Evolutionary conservation across 1,140 invertebrate species (phyloP).

Genomic region (Tribolium madens): DNA sequence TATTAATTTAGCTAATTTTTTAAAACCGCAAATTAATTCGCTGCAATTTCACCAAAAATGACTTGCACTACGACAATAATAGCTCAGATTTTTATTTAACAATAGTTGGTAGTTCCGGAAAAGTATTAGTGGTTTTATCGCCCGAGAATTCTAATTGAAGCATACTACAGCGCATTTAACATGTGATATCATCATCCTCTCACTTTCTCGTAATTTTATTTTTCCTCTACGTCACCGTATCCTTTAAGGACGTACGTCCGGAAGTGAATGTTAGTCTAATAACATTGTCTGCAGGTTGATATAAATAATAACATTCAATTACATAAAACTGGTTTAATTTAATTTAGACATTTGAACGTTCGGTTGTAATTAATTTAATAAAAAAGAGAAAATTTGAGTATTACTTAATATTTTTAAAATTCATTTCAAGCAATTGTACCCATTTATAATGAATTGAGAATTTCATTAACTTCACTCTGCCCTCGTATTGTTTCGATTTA

Average conservation of each 20-base stretch:
- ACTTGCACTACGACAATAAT: not conserved
- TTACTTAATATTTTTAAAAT: constrained; percentile 18
- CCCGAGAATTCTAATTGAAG: constrained; percentile 4
- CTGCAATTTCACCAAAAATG: not conserved
- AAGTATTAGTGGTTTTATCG: not conserved
- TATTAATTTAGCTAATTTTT: not conserved
- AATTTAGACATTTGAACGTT: no score
- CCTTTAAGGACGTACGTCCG: constrained; percentile 32
- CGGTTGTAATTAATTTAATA: not conserved
- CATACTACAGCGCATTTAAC: constrained; percentile 13
- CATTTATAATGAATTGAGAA: not conserved
- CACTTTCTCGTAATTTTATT: constrained; percentile 29
- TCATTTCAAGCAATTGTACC: constrained; percentile 2
- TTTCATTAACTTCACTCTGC: not conserved
- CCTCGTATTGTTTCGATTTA: not conserved
- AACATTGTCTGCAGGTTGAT: constrained; percentile 1
- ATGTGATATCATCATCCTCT: constrained; percentile 42
- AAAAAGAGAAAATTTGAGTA: constrained; percentile 21
- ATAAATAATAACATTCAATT: constrained; percentile 25
- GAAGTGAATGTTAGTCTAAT: constrained; percentile 34
- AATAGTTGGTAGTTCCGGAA: not conserved
- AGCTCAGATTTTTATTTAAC: not conserved
- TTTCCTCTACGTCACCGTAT: constrained; percentile 32
- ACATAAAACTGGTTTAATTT: constrained; percentile 10
- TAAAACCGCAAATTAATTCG: not conserved